Conservation (phyloP, 2,113 vertebrate genomes). For the Casuarius casuarius region DNA sequence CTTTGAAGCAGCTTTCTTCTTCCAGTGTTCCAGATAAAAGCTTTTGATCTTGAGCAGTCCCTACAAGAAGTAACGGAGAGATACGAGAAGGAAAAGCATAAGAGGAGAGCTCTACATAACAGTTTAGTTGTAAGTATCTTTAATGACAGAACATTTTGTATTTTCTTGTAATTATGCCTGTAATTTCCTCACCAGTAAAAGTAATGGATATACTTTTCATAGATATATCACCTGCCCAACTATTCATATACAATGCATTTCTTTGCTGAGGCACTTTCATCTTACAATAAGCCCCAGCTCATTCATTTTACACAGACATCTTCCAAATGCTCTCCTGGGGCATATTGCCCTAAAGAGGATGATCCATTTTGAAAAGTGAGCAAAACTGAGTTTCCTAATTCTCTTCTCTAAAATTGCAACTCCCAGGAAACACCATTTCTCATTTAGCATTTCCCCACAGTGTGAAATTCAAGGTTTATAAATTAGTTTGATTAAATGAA, state of each 20-base stretch:
- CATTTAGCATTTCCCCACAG: not conserved
- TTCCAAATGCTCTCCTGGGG: not conserved
- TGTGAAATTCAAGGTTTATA: not conserved
- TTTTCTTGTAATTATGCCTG: not conserved
- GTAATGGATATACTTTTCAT: not conserved
- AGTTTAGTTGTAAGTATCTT: conserved; percentile 66
- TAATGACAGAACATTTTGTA: not conserved
- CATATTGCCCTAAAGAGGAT: not conserved
- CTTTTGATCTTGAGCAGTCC: conserved; percentile 52
- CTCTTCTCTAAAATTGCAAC: not conserved
- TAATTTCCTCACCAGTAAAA: not conserved
- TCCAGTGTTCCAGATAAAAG: conserved; percentile 64
- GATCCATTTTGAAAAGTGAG: not conserved
- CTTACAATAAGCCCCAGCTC: not conserved
- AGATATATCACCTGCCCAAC: not conserved
- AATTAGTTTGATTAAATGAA: not conserved
- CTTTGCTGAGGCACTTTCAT: not conserved
- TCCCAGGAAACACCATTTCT: not conserved
- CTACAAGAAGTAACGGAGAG: conserved; percentile 57
- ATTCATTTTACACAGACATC: not conserved
- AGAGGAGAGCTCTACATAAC: conserved; percentile 68
- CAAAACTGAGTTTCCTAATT: not conserved
- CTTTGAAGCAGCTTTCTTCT: conserved; percentile 20
- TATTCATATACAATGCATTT: not conserved
- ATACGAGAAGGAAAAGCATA: conserved; percentile 66